Conservation (phyloP, 2,113 vertebrate species). For the Hydrolagus affinis region DNA sequence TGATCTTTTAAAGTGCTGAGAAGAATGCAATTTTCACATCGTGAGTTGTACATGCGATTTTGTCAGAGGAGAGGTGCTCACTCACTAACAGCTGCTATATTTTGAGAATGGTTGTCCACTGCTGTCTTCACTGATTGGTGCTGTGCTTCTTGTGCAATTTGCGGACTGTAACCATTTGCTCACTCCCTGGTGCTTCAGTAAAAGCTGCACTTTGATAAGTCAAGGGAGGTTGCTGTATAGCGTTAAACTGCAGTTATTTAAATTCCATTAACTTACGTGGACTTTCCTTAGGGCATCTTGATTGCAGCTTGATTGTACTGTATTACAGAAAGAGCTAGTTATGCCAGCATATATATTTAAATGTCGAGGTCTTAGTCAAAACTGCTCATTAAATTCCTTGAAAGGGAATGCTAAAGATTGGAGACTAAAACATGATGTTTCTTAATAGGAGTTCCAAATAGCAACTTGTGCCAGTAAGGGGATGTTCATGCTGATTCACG, state of each 20-base stretch:
- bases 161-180: constrained; percentile 39
- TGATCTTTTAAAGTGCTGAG: constrained; percentile 58
- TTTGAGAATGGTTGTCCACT: constrained; percentile 44
- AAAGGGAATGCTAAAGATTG: no score
- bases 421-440: no score
- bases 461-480: no score
- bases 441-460: no score
- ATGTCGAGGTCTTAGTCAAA: no score
- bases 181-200: constrained; percentile 7
- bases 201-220: constrained; percentile 8
- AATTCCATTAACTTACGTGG: constrained; percentile 13
- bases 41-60: constrained; percentile 33
- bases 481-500: no score
- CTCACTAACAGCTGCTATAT: constrained; percentile 41
- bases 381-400: no score
- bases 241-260: constrained; percentile 23
- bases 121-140: constrained; percentile 44
- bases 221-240: not conserved
- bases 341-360: no score
- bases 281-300: not conserved
- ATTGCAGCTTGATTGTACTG: no score
- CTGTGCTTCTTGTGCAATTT: constrained; percentile 42
- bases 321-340: no score
- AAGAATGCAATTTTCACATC: constrained; percentile 38
- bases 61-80: constrained; percentile 38